Evolutionary conservation across 1,140 invertebrate species (phyloP).

Genomic region (Harpegnathos saltator): DNA sequence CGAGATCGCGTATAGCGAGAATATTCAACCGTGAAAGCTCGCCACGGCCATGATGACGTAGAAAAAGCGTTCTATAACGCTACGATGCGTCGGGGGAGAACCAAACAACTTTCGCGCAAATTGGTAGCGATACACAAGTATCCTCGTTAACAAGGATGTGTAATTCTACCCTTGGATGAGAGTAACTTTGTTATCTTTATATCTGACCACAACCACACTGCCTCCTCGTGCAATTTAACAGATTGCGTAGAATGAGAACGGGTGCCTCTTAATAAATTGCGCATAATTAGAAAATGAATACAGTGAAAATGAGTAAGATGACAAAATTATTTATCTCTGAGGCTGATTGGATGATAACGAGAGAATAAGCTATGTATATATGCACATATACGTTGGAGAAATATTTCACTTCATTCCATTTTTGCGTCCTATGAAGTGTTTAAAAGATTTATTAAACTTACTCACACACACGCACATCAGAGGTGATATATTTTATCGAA

Average conservation of each 20-base stretch:
- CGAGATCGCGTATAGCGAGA: neutral
- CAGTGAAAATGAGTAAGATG: no score
- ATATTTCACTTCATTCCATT: no score
- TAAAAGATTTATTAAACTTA: no score
- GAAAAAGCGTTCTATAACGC: neutral
- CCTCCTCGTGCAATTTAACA: neutral
- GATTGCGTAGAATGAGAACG: neutral
- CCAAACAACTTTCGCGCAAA: neutral
- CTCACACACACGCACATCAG: no score
- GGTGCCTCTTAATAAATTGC: no score
- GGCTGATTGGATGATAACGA: no score
- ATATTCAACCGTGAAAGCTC: neutral
- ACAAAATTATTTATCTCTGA: no score
- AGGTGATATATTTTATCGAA: neutral
- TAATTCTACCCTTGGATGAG: neutral
- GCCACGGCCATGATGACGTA: neutral
- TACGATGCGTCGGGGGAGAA: neutral
- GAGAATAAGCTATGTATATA: no score
- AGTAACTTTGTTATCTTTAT: neutral
- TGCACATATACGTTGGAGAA: no score
- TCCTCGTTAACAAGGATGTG: neutral
- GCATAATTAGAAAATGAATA: no score
- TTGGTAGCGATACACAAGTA: neutral
- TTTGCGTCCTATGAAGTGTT: no score
- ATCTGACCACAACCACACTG: neutral